These are phyloP conservation scores for Lordiphosa andalusiaca DNA, from an alignment of 2,888 invertebrate species.

Conservation along the genomic window DNA sequence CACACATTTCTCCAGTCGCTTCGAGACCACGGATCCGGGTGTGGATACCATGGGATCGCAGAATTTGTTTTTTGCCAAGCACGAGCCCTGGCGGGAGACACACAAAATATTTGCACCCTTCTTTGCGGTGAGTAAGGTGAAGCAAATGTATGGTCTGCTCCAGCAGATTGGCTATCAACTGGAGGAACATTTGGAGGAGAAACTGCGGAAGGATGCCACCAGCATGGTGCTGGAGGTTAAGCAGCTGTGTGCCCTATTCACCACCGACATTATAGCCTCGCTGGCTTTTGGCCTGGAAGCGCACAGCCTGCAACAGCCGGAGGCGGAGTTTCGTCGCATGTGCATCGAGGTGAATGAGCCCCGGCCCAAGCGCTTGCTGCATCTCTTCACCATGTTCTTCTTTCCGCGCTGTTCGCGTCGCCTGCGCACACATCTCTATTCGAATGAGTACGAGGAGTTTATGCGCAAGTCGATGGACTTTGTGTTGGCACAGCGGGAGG, in stretches of 20 bases:
- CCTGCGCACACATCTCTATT: slow-evolving; percentile 71
- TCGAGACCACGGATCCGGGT: slow-evolving; percentile 65
- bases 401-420: slow-evolving; percentile 74
- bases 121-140: slow-evolving; percentile 78
- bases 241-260: slow-evolving; percentile 74
- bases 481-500: slow-evolving; percentile 78
- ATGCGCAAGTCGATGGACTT: slow-evolving; percentile 78
- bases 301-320: slow-evolving; percentile 79
- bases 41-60: slow-evolving; percentile 78
- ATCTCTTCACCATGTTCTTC: slow-evolving; percentile 79
- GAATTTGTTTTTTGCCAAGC: slow-evolving; percentile 80
- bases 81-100: slow-evolving; percentile 80
- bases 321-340: slow-evolving; percentile 78
- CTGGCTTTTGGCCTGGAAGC: slow-evolving; percentile 81
- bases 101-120: slow-evolving; percentile 80
- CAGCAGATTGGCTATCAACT: slow-evolving; percentile 71
- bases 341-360: slow-evolving; percentile 79
- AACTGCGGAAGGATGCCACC: slow-evolving; percentile 10
- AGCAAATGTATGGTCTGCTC: slow-evolving; percentile 74
- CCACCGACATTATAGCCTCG: slow-evolving; percentile 80
- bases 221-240: slow-evolving; percentile 64
- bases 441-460: slow-evolving; percentile 72
- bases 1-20: slow-evolving; percentile 75
- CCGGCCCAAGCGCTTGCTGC: slow-evolving; percentile 70
- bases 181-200: slow-evolving; percentile 57